Evolutionary conservation across 2,113 vertebrate genomes (phyloP), one percentile per base, ranked within the genome.

Genomic region (Raja brachyura): DNA sequence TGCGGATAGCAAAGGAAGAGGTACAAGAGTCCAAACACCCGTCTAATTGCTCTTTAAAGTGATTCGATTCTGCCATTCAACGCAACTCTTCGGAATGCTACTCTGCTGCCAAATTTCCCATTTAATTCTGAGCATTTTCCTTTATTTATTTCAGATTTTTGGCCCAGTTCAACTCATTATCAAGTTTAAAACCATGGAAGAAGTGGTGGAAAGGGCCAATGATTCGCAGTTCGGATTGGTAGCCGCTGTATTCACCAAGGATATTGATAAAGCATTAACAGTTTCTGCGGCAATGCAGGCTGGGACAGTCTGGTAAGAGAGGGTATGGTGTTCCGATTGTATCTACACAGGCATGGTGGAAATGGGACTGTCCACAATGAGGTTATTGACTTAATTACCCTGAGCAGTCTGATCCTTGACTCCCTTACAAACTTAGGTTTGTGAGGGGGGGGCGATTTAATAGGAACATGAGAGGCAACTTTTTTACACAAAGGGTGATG

Each of bases 1-100:
- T 99, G 99, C 95, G 98, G 94, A 98, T 99, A 74, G 98, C 99
- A 94, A 98, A 97, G 95, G 99, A 99, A 94, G 99, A 99, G 98
- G 99, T 99, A 97, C 7, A 70, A 22, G 33, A 48, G 33, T 25
- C 68, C 1, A 48, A 59, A 48, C 10, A 7, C 16, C 88, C 66
- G 48, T 11, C 13, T 48, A 48, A 8, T 73, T 28, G 20, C 33
- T 73, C 66, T 74, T 28, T 48, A 33, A 90, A 90, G 63, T 20
- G 22, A 8, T 39, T 90, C 39, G 61, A 90, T 39, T 90, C 33
- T 22, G 70, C 66, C 88, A 33, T 70, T 90, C 61, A 70, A 68
- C 20, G 31, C 56, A 18, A 33, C 22, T 31, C 33, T 74, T 93
- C 77, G 93, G 59, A 93, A 93, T 56, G 81, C 81, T 18, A 93